Conservation (phyloP, 1,140 invertebrate genomes). For the Musca vetustissima region DNA sequence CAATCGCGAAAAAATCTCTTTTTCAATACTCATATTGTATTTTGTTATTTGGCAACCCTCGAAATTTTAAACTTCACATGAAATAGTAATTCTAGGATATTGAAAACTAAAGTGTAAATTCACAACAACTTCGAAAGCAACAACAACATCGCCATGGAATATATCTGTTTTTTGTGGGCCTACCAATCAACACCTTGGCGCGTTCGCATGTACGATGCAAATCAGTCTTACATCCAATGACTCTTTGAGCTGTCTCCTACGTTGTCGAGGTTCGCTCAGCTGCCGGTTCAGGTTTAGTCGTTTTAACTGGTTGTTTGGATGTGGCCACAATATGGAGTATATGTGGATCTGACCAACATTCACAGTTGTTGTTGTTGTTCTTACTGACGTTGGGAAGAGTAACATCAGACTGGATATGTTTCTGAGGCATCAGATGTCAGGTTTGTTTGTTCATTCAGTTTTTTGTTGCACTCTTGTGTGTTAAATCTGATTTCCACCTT, state of each 20-base stretch:
- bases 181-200: slow-evolving; percentile 21
- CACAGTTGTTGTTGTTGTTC: too few species aligned
- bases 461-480: neutral
- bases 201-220: slow-evolving; percentile 22
- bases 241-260: neutral
- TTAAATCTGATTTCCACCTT: slow-evolving; percentile 14
- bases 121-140: too few species aligned
- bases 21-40: too few species aligned
- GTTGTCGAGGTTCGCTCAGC: too few species aligned
- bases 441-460: slow-evolving; percentile 18
- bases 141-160: too few species aligned
- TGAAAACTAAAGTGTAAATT: too few species aligned
- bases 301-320: neutral
- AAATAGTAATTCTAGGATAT: too few species aligned
- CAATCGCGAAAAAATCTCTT: too few species aligned
- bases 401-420: slow-evolving; percentile 1
- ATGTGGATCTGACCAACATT: too few species aligned
- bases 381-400: neutral
- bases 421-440: slow-evolving; percentile 17
- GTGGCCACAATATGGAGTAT: neutral
- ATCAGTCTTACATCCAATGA: slow-evolving; percentile 18
- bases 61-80: too few species aligned
- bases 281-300: too few species aligned
- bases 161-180: neutral
- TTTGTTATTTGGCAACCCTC: too few species aligned